phyloP scores from a whole-genome alignment of 2,113 vertebrate species.

The Syngnathus scovelli region DNA sequence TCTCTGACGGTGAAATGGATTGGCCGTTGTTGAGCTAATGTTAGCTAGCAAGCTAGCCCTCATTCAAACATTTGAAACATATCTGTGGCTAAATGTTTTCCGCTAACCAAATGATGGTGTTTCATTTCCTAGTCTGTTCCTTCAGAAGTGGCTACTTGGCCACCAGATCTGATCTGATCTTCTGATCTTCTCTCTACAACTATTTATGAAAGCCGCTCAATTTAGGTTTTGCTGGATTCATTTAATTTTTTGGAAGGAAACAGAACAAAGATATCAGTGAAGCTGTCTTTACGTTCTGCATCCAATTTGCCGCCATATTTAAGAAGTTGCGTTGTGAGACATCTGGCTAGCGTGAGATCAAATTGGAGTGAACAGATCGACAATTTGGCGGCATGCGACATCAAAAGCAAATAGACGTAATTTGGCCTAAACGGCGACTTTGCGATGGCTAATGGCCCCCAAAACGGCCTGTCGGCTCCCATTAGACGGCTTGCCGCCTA shows the following conservation, averaged over 20 bases:
- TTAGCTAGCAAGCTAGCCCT: not conserved
- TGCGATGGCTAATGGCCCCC: slow-evolving; percentile 64
- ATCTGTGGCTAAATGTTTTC: not conserved
- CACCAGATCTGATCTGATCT: too few relatives aligned
- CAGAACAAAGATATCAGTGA: not conserved
- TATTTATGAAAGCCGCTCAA: not conserved
- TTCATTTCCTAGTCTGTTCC: not conserved
- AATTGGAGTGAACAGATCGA: slow-evolving; percentile 63
- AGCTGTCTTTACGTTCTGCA: not conserved
- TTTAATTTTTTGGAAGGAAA: not conserved
- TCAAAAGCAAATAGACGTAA: slow-evolving; percentile 63
- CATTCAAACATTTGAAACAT: not conserved
- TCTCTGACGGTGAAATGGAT: too few relatives aligned
- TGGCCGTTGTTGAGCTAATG: too few relatives aligned
- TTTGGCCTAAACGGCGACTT: slow-evolving; percentile 57
- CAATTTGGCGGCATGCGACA: slow-evolving; percentile 46
- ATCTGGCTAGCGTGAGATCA: slow-evolving; percentile 61
- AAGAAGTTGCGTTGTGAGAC: slow-evolving; percentile 14
- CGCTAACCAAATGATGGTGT: not conserved
- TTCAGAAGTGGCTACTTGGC: not conserved
- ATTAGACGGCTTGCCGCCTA: slow-evolving; percentile 49
- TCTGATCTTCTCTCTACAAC: not conserved
- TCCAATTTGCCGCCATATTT: not conserved
- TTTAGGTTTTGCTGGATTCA: not conserved
- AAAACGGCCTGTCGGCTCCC: slow-evolving; percentile 63